phyloP scores from a whole-genome alignment of 2,888 invertebrate genomes.

The Sussaba pulchella region DNA sequence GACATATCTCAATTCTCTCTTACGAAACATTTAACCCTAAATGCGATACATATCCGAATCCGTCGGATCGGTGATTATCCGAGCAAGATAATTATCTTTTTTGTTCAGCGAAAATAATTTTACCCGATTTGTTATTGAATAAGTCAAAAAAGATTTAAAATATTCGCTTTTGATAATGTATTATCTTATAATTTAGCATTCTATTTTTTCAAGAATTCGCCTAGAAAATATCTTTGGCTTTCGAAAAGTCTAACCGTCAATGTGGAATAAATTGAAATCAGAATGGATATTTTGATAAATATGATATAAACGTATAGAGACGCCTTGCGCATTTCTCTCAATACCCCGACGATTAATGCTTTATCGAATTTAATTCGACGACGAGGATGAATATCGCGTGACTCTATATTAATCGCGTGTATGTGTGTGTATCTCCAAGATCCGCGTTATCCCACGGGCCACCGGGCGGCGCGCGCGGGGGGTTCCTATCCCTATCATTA shows the following conservation, averaged over 20 bases:
- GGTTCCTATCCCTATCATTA: constrained; percentile 66
- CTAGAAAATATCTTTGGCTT: neutral
- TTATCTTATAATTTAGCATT: no score
- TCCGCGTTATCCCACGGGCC: constrained; percentile 62
- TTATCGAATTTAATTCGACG: constrained; percentile 10
- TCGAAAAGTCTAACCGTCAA: no score
- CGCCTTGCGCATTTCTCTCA: no score
- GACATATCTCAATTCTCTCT: neutral
- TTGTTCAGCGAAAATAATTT: neutral
- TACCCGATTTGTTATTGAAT: neutral
- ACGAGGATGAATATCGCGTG: constrained; percentile 66
- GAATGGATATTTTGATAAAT: no score
- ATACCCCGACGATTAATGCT: neutral
- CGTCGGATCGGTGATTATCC: neutral
- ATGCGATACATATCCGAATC: neutral
- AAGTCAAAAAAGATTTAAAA: no score
- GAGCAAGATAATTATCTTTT: neutral
- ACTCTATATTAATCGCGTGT: constrained; percentile 61
- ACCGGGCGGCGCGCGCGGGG: constrained; percentile 35
- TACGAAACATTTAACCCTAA: neutral
- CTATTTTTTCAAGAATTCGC: no score
- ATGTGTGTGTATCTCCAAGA: constrained; percentile 50
- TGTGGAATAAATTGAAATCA: no score
- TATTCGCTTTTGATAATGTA: no score
- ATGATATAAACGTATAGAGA: no score